Conservation (phyloP, 30 jellyfish, hydroid and myxozoan species). For the Pseudorhiza aurosa region DNA sequence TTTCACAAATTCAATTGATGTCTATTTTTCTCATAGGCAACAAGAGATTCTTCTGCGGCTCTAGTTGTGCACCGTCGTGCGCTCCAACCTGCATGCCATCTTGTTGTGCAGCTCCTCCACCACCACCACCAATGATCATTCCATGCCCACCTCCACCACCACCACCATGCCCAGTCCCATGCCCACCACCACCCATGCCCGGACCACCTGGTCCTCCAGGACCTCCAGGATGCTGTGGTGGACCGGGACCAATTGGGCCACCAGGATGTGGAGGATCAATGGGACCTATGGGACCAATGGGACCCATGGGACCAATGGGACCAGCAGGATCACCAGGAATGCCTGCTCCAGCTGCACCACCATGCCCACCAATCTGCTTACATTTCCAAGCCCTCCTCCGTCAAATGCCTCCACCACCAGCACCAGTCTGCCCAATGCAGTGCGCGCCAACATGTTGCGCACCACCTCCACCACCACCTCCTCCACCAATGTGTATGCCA, state of each 20-base stretch:
- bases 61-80: conserved; percentile 83
- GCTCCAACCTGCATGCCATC: conserved; percentile 95
- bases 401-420: conserved; percentile 85
- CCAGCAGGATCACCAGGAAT: conserved; percentile 96
- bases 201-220: conserved; percentile 94
- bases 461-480: conserved; percentile 88
- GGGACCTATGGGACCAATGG: conserved; percentile 86
- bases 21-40: conserved; percentile 16
- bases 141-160: conserved; percentile 96
- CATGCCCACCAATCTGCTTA: conserved; percentile 94
- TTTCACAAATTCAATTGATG: no score
- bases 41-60: conserved; percentile 74
- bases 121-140: conserved; percentile 74
- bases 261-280: conserved; percentile 95
- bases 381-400: conserved; percentile 87
- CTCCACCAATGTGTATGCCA: conserved; percentile 82
- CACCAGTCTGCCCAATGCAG: conserved; percentile 71
- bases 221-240: conserved; percentile 90
- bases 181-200: conserved; percentile 76
- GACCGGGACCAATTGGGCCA: conserved; percentile 96
- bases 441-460: conserved; percentile 82
- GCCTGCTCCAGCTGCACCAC: conserved; percentile 88
- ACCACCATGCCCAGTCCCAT: conserved; percentile 77
- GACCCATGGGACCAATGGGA: conserved; percentile 93
- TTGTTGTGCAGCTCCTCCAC: conserved; percentile 87